Conservation (phyloP, 2,888 invertebrate species). For the Poecilus cupreus region DNA sequence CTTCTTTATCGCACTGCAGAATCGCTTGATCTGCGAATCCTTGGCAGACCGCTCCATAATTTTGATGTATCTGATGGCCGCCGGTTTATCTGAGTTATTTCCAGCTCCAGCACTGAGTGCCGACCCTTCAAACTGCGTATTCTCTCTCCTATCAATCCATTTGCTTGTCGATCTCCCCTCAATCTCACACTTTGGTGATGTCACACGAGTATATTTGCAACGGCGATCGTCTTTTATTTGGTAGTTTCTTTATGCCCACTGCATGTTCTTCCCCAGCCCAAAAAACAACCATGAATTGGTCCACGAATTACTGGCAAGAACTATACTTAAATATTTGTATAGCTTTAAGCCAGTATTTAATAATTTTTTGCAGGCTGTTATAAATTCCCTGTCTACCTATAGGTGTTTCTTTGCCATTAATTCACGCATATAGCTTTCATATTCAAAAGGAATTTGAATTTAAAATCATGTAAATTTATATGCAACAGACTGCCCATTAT, state of each 20-base stretch:
- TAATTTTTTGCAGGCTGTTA: too few relatives aligned
- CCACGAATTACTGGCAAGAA: too few relatives aligned
- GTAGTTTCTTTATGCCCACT: neutral
- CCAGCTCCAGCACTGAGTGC: neutral
- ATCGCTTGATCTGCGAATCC: neutral
- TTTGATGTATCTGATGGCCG: slow-evolving; percentile 23
- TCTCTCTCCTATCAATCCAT: slow-evolving; percentile 21
- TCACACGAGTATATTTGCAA: slow-evolving; percentile 18
- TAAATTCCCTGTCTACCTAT: too few relatives aligned
- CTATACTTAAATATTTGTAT: too few relatives aligned
- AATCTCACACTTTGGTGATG: neutral
- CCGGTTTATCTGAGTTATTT: neutral
- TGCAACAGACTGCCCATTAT: slow-evolving; percentile 42
- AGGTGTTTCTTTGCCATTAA: slow-evolving; percentile 1
- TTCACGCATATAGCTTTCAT: slow-evolving; percentile 34
- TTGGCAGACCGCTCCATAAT: neutral
- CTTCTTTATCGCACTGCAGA: too few relatives aligned
- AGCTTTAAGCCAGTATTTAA: too few relatives aligned
- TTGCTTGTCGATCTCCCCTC: slow-evolving; percentile 14
- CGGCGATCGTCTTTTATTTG: neutral
- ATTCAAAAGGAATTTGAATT: slow-evolving; percentile 23
- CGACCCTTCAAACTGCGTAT: slow-evolving; percentile 12
- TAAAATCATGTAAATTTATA: slow-evolving; percentile 44
- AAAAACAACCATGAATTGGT: neutral
- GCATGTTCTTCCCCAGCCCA: neutral